Evolutionary conservation across 2,797 vertebrate species (phyloP).

Genomic region (Lycodopsis pacificus): DNA sequence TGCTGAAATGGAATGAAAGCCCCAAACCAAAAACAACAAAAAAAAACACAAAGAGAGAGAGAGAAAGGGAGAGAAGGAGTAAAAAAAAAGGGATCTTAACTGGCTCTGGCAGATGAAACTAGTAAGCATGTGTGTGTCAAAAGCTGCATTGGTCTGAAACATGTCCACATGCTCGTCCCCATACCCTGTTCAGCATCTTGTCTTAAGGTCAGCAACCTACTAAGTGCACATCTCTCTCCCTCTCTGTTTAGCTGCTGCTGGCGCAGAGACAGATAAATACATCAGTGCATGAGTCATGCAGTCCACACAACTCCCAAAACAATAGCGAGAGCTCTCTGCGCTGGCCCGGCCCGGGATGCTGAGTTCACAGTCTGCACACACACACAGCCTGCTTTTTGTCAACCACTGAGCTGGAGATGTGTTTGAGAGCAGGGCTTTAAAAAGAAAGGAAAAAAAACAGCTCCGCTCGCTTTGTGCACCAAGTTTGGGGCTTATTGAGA

Average conservation of each 20-base stretch:
- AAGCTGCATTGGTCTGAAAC: conserved; percentile 9
- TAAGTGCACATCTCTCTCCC: conserved; percentile 17
- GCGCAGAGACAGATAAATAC: conserved; percentile 78
- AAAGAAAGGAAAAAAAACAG: conserved; percentile 11
- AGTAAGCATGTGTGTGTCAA: conserved; percentile 11
- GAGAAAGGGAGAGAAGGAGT: conserved; percentile 9
- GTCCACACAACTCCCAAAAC: conserved; percentile 81
- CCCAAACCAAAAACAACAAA: background rate
- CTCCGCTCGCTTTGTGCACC: conserved; percentile 43
- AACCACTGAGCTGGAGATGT: conserved; percentile 62
- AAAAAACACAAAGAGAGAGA: conserved; percentile 10
- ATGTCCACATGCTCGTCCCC: background rate
- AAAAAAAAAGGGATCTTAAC: conserved; percentile 4
- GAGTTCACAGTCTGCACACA: conserved; percentile 79
- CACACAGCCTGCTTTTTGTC: conserved; percentile 73
- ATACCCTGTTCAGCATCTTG: conserved; percentile 34
- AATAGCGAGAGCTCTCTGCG: conserved; percentile 81
- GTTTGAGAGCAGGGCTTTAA: conserved; percentile 68
- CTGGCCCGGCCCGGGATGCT: conserved; percentile 71
- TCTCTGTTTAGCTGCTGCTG: conserved; percentile 29
- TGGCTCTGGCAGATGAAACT: conserved; percentile 23
- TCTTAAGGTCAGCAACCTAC: conserved; percentile 31
- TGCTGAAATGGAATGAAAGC: conserved; percentile 43
- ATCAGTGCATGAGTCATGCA: conserved; percentile 81
- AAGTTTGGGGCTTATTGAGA: conserved; percentile 30